Evolutionary conservation across 2,888 invertebrate species (phyloP), one percentile per base, ranked within the genome.

Genomic region (Epinotia demarniana): DNA sequence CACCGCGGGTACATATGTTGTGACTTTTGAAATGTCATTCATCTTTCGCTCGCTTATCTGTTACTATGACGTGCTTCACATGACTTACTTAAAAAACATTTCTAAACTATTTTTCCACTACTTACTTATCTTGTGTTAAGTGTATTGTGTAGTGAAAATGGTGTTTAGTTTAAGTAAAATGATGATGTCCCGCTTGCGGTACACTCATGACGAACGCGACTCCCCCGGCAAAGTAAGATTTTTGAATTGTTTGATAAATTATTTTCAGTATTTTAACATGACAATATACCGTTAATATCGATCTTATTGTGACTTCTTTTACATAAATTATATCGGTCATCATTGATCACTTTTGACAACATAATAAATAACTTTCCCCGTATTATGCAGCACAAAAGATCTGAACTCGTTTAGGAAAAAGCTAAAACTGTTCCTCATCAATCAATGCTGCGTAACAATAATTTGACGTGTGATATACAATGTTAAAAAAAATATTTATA

Each of bases 101-200:
- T 77, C 73, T 55, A 74, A 76, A 74, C 75, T 77, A 76, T 75
- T 68, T 68, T 66, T 74, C 77, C 77, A 33, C 39, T 77, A 76
- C 69, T 16, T 66, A 80, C 33, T 61, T 72, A 77, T 80, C 75
- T 80, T 73, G 78, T 69, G 70, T 71, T 81, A 79, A 80, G 77
- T 79, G 62, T 63, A 68, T 78, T 79, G 79, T 78, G 76, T 76
- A 80, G 81, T 80, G 78, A 86, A 83, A 85, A 92, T 91, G 90
- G 87, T 93, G 88, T 93, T 93, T 80, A 88, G 88, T 87, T 86
- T 93, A 79, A 88, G 90, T 82, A 92, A 91, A 79, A 90, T 92
- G 82, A 80, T 53, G 53, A 53, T 94, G 80, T 88, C 89, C 23
- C 87, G 90, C 55, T 81, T 93, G 71, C 88, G 90, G 62, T 92